These are phyloP conservation scores for Orientallactaga sibirica DNA, from an alignment of 2,797 vertebrate genomes.

Conservation along the genomic window DNA sequence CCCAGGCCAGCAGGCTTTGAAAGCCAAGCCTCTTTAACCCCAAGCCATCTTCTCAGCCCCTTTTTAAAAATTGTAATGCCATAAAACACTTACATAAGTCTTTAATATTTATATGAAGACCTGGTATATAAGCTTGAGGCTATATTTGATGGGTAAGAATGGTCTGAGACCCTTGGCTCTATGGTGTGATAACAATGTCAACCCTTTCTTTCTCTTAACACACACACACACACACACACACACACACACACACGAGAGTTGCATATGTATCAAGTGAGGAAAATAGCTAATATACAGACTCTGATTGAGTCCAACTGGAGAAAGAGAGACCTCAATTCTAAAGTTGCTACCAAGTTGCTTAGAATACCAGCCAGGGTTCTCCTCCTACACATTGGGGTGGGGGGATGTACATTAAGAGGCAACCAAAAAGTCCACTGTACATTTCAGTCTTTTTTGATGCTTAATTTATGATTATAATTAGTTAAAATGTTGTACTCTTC, in stretches of 20 bases:
- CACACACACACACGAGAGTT: no score
- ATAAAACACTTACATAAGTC: no score
- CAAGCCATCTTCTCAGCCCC: no score
- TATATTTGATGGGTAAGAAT: not conserved
- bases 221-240: no score
- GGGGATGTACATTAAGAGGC: not conserved
- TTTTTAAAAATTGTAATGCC: not conserved
- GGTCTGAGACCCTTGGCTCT: not conserved
- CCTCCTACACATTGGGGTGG: not conserved
- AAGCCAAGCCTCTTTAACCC: no score
- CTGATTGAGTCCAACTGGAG: not conserved
- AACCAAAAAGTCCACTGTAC: not conserved
- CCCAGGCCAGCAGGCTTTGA: no score
- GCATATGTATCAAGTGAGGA: not conserved
- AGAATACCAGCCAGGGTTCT: no score
- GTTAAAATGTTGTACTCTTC: no score
- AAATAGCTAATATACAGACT: not conserved
- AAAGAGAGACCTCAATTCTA: not conserved
- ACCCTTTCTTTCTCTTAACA: no score
- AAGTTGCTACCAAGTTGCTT: not conserved
- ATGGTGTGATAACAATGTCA: not conserved
- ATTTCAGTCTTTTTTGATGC: slow-evolving; percentile 18
- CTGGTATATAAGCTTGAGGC: no score
- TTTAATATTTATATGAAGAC: no score
- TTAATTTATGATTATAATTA: not conserved